Conservation (phyloP, 1,140 invertebrate genomes). For the Scylla paramamosain region DNA sequence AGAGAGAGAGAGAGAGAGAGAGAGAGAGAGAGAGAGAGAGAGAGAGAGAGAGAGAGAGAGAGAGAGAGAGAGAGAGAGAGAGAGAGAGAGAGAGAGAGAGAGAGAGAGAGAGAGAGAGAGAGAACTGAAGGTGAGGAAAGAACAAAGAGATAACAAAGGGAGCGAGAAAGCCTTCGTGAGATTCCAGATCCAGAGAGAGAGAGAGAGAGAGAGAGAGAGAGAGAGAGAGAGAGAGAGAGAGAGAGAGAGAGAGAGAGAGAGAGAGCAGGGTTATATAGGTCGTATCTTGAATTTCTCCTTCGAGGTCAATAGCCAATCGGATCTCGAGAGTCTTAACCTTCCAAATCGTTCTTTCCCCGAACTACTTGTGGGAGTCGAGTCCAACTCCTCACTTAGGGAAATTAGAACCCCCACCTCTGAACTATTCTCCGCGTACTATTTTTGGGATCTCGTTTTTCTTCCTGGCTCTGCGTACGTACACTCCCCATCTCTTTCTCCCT, state of each 20-base stretch:
- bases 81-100: not conserved
- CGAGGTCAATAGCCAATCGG: not conserved
- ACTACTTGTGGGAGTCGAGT: not conserved
- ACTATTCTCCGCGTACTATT: not conserved
- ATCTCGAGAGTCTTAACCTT: not conserved
- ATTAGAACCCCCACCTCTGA: not conserved
- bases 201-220: not conserved
- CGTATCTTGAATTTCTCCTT: not conserved
- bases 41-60: not conserved
- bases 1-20: not conserved
- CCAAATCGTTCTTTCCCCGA: not conserved
- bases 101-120: not conserved
- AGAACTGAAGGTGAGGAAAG: not conserved
- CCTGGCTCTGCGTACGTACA: no score
- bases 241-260: slow-evolving; percentile 24
- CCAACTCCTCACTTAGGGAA: not conserved
- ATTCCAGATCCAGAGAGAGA: not conserved
- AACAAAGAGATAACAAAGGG: no score
- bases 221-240: not conserved
- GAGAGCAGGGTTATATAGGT: not conserved
- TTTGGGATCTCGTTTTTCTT: no score
- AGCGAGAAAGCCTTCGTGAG: no score
- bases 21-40: not conserved
- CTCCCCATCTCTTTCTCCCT: no score
- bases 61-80: not conserved